Base-by-base conservation (phyloP, 2,113 vertebrate genomes). In the Seriola dumerili region DNA sequence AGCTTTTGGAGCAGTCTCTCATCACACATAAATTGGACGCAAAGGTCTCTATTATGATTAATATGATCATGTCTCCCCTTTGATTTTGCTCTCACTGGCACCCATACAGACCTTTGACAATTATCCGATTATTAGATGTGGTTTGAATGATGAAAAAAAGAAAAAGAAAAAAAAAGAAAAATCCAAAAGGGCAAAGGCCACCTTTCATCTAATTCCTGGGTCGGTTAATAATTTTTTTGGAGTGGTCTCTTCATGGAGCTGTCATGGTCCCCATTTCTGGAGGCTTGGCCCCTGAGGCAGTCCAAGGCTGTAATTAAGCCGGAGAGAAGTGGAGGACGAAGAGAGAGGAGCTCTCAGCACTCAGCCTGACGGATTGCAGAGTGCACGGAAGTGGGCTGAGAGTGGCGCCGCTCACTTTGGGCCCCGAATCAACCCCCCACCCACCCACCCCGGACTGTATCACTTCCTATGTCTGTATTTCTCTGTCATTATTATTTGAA, bases 221-320 rank as follows among this genome's bases (percentile, higher is more conserved):
- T 87, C 0, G 61, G 84, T 88, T 83, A 66, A 88, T 92, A 68
- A 68, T 86, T 90, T 86, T 88, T 85, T 78, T 88, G 48, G 81
- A 88, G 76, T 78, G 82, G 78, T 80, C 75, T 91, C 63, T 80
- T 87, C 55, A 3, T 70, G 62, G 80, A 86, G 68, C 74, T 87
- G 89, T 91, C 86, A 23, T 69, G 72, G 83, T 89, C 89, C 81
- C 84, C 74, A 54, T 90, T 84, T 89, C 65, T 89, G 86, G 72
- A 90, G 80, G 68, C 84, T 85, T 83, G 86, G 86, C 82, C 89
- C 85, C 88, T 3, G 71, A 85, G 52, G 86, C 76, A 69, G 70
- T 82, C 80, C 76, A 87, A 89, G 72, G 85, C 82, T 85, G 85
- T 92, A 93, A 93, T 93, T 92, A 91, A 87, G 85, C 81, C 84